Conservation (phyloP, 2,113 vertebrate species). For the Pantherophis guttatus region DNA sequence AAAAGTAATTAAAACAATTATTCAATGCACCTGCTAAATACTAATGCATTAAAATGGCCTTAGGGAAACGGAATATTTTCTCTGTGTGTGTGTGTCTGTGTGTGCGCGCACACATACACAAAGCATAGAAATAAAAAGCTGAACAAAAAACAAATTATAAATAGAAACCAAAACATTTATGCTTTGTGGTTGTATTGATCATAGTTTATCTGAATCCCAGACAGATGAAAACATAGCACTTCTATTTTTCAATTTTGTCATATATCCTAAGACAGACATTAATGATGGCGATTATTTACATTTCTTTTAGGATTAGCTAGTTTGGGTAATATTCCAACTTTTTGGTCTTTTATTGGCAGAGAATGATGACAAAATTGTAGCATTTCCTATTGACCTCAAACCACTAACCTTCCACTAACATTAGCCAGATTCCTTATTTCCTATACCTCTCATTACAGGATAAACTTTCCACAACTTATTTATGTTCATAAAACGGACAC, state of each 20-base stretch:
- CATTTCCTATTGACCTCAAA: background rate
- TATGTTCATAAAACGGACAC: background rate
- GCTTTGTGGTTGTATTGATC: background rate
- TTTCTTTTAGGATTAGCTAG: background rate
- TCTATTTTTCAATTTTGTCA: background rate
- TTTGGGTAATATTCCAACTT: background rate
- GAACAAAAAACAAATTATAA: conserved; percentile 3
- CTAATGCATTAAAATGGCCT: conserved; percentile 9
- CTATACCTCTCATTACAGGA: background rate
- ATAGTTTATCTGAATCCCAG: background rate
- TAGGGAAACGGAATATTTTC: background rate
- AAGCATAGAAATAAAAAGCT: conserved; percentile 34
- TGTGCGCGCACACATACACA: background rate
- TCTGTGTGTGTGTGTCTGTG: no score
- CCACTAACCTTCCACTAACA: background rate
- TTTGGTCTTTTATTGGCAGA: background rate
- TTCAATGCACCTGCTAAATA: background rate
- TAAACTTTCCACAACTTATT: background rate
- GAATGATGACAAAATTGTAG: background rate
- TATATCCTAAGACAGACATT: background rate
- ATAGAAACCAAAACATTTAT: background rate
- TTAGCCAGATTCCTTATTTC: background rate
- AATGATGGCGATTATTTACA: background rate
- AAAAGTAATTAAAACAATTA: conserved; percentile 23
- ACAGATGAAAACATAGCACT: background rate